Base-by-base conservation (phyloP, 2,888 invertebrate genomes). In the Odontomyia ornata region DNA sequence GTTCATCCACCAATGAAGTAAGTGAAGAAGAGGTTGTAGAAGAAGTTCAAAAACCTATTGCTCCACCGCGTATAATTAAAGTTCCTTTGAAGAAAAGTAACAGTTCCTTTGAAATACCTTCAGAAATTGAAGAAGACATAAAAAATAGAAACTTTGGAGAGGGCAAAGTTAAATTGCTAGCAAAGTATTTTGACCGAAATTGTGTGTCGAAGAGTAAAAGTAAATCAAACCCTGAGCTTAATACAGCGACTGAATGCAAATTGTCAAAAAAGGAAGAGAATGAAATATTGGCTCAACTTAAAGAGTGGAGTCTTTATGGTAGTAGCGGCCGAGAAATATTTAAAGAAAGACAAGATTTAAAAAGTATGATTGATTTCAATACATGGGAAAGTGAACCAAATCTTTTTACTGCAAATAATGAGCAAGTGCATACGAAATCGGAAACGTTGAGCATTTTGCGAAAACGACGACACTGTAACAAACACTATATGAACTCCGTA, bases 91-190 rank as follows among this genome's bases (percentile, higher is more conserved):
- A 80, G 43, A 81, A 81, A 81, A 82, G 79, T 78, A 82, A 83
- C 83, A 83, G 84, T 84, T 84, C 84, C 83, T 84, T 82, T 76
- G 79, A 80, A 81, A 80, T 79, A 67, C 76, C 77, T 78, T 36
- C 60, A 15, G 7, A 3, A 57, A 56, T 25, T 1, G 57, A 28
- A 77, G 15, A 4, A 36, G 60, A 62, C 30, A 43, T 77, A 11
- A 36, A 56, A 46, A 77, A 67, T 76, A 80, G 81, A 79, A 9
- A 81, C 77, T 89, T 92, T 23, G 91, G 92, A 0, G 89, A 89
- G 77, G 93, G 93, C 0, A 90, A 91, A 84, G 93, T 93, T 0
- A 92, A 91, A 77, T 92, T 91, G 56, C 86, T 94, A 77, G 89
- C 93, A 0, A 91, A 91, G 83, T 92, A 91, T 84, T 94, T 93